phyloP scores from a whole-genome alignment of 2,888 invertebrate genomes.

The Lepidochitona cinerea region DNA sequence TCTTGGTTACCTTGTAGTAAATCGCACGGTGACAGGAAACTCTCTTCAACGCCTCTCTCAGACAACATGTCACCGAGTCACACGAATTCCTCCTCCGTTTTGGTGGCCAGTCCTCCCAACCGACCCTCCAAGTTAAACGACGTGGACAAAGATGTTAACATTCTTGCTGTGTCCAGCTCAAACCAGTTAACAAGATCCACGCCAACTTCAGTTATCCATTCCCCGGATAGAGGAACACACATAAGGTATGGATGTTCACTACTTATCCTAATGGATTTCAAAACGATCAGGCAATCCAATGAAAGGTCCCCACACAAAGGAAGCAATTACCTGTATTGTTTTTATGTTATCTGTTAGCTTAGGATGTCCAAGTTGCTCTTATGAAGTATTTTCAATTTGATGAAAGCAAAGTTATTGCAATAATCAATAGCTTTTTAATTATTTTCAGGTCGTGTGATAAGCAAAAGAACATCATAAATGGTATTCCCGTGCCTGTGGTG shows the following conservation, averaged over 20 bases:
- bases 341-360: too few relatives aligned
- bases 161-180: slow-evolving; percentile 8
- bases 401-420: neutral
- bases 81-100: neutral
- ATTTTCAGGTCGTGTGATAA: slow-evolving; percentile 56
- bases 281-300: too few relatives aligned
- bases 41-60: slow-evolving; percentile 21
- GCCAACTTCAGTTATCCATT: slow-evolving; percentile 62
- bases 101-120: neutral
- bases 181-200: slow-evolving; percentile 54
- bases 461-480: slow-evolving; percentile 45
- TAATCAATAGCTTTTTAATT: neutral
- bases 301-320: too few relatives aligned
- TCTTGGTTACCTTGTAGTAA: neutral
- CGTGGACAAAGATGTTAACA: neutral
- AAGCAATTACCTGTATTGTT: too few relatives aligned
- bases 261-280: too few relatives aligned
- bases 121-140: neutral
- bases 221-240: slow-evolving; percentile 42
- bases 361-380: too few relatives aligned
- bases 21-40: neutral
- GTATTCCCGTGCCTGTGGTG: slow-evolving; percentile 63
- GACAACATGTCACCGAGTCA: slow-evolving; percentile 6
- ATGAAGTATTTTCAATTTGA: neutral
- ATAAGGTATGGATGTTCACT: slow-evolving; percentile 43